phyloP scores from a whole-genome alignment of 2,113 vertebrate genomes.

The Pteronura brasiliensis region DNA sequence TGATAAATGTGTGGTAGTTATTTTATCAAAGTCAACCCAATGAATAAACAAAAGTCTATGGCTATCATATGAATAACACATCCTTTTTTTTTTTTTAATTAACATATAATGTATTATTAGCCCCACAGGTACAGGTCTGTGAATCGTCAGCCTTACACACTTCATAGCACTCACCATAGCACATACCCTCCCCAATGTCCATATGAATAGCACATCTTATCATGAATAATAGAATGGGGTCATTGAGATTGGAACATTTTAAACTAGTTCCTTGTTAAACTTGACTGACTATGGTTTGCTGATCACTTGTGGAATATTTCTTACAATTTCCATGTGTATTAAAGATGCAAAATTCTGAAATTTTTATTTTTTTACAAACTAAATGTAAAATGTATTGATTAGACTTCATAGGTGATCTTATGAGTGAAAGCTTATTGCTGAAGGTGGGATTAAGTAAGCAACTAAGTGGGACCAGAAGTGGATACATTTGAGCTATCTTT shows the following conservation, averaged over 20 bases:
- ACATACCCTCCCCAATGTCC: too few species aligned
- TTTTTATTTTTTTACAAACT: not conserved
- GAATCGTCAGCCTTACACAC: too few species aligned
- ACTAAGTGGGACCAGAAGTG: not conserved
- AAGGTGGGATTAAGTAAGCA: not conserved
- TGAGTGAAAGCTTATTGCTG: not conserved
- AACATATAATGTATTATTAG: too few species aligned
- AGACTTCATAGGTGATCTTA: not conserved
- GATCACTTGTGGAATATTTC: not conserved
- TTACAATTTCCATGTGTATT: not conserved
- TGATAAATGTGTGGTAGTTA: not conserved
- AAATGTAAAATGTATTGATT: not conserved
- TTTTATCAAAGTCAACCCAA: slow-evolving; percentile 18
- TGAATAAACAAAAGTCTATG: not conserved
- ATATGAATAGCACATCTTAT: not conserved
- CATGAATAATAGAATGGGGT: not conserved
- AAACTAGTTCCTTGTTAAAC: not conserved
- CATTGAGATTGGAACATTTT: not conserved
- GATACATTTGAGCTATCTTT: not conserved
- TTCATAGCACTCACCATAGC: too few species aligned
- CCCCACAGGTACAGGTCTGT: too few species aligned
- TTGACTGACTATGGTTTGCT: not conserved
- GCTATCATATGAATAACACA: not conserved
- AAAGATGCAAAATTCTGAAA: not conserved
- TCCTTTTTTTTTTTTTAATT: not conserved